Evolutionary conservation across 2,888 invertebrate genomes (phyloP), one percentile per base, ranked within the genome.

Genomic region (Melanotus villosus): DNA sequence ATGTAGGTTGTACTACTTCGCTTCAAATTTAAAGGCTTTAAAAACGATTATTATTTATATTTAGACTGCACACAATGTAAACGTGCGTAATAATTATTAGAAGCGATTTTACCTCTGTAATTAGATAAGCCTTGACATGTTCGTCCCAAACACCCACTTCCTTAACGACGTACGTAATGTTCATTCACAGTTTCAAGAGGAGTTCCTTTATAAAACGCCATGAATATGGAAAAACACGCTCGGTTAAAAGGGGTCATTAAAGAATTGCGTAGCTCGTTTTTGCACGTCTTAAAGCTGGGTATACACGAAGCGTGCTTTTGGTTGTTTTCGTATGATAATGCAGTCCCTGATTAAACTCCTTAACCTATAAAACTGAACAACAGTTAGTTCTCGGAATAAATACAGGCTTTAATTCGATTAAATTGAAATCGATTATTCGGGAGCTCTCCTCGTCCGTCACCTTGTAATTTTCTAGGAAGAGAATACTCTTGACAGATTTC

Each of bases 81-180:
- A 14, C 23, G 26, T 9, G 9, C 23, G 26, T 26, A 50, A 50
- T 50, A 26, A 50, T 10, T 16, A 60, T 34, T 50, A 23, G 47
- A 47, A 47, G 45, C 43, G 38, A 52, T 16, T 50, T 23, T 23
- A 30, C 12, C 50, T 50, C 7, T 36, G 36, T 57, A 64, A 68
- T 68, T 68, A 63, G 43, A 36, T 30, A 41, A 68, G 36, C 68
- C 68, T 68, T 68, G 68, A 68, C 63, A 63, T 63, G 50, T 57
- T 45, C 30, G 56, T 57, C 56, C 19, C 23, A 5, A 50, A 63
- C 68, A 43, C 68, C 68, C 58, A 68, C 68, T 50, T 57, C 36
- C 56, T 16, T 23, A 26, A 18, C 32, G 30, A 47, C 23, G 32
- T 30, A 30, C 2, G 9, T 32, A 4, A n/a, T n/a, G 38, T 23